These are phyloP conservation scores for Pheosia tremula DNA, from an alignment of 2,888 invertebrate genomes.

Conservation along the genomic window DNA sequence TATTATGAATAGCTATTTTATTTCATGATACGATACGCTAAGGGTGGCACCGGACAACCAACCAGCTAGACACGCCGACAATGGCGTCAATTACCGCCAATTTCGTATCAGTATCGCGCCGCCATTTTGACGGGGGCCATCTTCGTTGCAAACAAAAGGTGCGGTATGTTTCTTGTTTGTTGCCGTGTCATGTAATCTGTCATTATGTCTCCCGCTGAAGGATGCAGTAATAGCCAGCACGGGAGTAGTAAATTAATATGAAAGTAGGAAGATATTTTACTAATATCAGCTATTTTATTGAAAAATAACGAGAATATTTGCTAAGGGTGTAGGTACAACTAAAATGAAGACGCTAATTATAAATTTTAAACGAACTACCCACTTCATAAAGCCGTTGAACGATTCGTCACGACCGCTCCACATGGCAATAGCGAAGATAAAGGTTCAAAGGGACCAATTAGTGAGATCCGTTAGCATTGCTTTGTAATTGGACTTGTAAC, in stretches of 20 bases:
- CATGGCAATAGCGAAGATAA: constrained; percentile 39
- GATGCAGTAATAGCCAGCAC: background rate
- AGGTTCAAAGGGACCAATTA: constrained; percentile 50
- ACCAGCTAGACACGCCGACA: constrained; percentile 34
- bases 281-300: background rate
- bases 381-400: constrained; percentile 7
- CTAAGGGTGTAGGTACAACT: background rate
- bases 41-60: constrained; percentile 15
- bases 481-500: constrained; percentile 49
- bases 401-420: constrained; percentile 40
- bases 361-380: background rate
- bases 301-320: background rate
- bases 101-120: constrained; percentile 44
- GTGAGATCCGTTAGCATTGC: constrained; percentile 47
- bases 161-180: constrained; percentile 31
- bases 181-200: constrained; percentile 32
- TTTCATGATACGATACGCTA: no score
- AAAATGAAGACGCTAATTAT: background rate
- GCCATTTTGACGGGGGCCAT: constrained; percentile 42
- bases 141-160: constrained; percentile 40
- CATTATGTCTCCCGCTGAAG: constrained; percentile 17
- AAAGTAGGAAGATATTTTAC: no score
- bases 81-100: constrained; percentile 48
- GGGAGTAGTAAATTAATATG: background rate
- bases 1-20: background rate